Evolutionary conservation across 2,797 vertebrate genomes (phyloP).

Genomic region (Diplodus sargus): DNA sequence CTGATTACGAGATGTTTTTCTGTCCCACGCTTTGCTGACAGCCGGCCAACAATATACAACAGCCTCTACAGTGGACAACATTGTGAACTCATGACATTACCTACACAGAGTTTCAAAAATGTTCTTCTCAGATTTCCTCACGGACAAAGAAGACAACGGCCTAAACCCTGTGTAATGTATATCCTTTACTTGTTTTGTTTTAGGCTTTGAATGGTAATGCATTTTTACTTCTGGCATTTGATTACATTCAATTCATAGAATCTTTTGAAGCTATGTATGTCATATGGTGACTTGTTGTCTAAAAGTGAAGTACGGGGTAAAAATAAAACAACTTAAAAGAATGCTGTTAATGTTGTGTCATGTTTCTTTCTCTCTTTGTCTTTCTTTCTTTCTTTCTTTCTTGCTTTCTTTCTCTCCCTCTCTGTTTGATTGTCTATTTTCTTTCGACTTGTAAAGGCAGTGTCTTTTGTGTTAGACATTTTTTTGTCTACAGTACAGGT

Average conservation of each 20-base stretch:
- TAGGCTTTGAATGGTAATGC: not conserved
- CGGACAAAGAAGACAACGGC: not conserved
- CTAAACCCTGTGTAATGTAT: not conserved
- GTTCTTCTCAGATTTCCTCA: not conserved
- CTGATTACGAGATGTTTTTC: not conserved
- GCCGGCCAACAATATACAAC: not conserved
- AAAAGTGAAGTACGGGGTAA: not conserved
- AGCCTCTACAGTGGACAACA: not conserved
- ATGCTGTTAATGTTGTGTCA: too few species aligned
- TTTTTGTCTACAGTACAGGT: not conserved
- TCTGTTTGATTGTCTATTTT: not conserved
- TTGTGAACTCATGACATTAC: conserved; percentile 5
- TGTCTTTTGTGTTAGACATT: not conserved
- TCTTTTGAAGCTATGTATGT: not conserved
- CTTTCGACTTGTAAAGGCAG: not conserved
- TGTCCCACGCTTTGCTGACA: not conserved
- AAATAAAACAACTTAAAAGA: not conserved
- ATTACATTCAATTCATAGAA: not conserved
- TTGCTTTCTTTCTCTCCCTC: not conserved
- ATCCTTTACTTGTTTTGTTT: not conserved
- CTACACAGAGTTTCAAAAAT: not conserved
- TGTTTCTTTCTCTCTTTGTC: not conserved
- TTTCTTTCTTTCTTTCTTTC: not conserved
- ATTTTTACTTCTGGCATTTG: not conserved
- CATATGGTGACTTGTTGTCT: not conserved